Evolutionary conservation across 92 coral and sea anemone species (phyloP), one percentile per base, ranked within the genome.

Genomic region (Scolanthus callimorphus): DNA sequence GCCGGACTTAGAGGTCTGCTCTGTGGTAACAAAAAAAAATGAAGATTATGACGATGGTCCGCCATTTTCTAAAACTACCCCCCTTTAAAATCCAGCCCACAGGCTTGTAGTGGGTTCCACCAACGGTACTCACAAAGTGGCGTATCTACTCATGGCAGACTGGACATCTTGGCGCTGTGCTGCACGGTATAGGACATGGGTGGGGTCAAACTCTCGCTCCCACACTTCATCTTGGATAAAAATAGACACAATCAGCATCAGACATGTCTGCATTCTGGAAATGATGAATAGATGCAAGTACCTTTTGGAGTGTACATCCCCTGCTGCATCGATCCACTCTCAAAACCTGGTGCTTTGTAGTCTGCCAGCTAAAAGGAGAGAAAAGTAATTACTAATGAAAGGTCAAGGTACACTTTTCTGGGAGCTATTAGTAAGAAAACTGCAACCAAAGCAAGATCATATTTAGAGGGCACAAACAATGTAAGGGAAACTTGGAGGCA

Each of bases 261-360:
- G 43, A 34, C 43, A 34, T 34, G 6, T n/a, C n/a, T n/a, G n/a
- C 37, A 56, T 39, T 39, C 2, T 28, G 22, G 20, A 39, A 43
- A 31, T 34, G 27, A 56, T 47, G 8, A 47, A 4, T 53, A 17
- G 45, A 27, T 2, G 20, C 1, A 25, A 51, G 9, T 44, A 85
- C 95, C 95, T 80, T 88, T 90, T 4, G 95, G 95, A 15, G 85
- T 73, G 31, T 94, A 94, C 60, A 73, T 84, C 43, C 99, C 99
- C 66, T 94, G 99, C 22, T 94, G 99, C 99, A 94, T 94, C 6
- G 70, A 79, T 24, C 88, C 96, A 73, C 94, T 84, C 62, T 94
- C 99, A 81, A 90, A 94, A 0, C 95, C 86, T 2, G 99, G 99
- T 27, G 80, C 90, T 55, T 76, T 84, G 75, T 94, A 94, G 58